Conservation (phyloP, 2,797 vertebrate genomes). For the Brotula barbata region DNA sequence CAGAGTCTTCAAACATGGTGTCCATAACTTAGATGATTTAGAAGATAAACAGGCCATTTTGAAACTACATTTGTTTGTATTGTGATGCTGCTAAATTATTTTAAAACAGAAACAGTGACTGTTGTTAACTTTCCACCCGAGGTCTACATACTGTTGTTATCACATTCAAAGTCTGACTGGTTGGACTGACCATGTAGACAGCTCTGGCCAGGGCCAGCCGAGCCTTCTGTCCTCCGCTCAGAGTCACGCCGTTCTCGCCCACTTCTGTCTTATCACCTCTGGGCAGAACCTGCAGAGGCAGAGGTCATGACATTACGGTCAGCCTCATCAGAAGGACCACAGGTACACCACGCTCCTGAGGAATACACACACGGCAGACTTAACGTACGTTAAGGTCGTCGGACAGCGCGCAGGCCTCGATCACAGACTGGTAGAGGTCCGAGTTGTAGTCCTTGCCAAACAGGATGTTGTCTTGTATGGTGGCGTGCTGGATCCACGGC, state of each 20-base stretch:
- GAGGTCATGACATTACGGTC: no score
- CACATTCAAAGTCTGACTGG: neutral
- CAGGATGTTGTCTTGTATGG: constrained; percentile 92
- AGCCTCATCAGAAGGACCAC: no score
- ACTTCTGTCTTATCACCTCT: constrained; percentile 92
- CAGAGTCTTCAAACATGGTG: no score
- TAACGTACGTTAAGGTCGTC: constrained; percentile 89
- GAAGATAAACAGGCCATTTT: no score
- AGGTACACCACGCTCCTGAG: no score
- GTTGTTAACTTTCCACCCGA: no score
- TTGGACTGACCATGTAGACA: constrained; percentile 89
- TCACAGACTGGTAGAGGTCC: constrained; percentile 83
- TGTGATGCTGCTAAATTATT: no score
- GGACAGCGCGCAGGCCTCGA: constrained; percentile 90
- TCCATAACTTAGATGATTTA: no score
- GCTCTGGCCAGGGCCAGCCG: constrained; percentile 93
- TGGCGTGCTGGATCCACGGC: constrained; percentile 94
- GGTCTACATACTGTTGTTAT: neutral
- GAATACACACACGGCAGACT: accelerated
- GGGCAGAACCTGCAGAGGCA: constrained; percentile 86
- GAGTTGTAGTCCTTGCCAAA: constrained; percentile 87
- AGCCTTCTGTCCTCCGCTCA: constrained; percentile 97
- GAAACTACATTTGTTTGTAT: no score
- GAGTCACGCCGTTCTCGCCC: constrained; percentile 94
- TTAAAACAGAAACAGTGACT: no score